Evolutionary conservation across 2,888 invertebrate species (phyloP).

Genomic region (Campopleginae sp.): DNA sequence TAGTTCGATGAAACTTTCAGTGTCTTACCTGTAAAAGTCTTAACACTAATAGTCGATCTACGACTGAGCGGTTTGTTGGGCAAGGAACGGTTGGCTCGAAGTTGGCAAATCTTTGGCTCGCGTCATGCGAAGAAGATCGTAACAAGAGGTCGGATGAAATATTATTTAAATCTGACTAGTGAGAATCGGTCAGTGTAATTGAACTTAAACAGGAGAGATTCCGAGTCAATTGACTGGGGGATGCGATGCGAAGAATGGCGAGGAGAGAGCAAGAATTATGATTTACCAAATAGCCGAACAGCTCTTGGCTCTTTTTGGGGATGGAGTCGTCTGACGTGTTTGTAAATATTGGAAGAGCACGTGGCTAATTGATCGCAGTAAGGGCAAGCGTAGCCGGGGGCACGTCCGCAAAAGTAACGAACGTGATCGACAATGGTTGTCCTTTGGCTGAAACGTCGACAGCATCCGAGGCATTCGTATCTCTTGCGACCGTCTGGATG

Average conservation of each 20-base stretch:
- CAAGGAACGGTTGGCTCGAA: neutral
- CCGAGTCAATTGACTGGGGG: neutral
- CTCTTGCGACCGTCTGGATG: slow-evolving; percentile 34
- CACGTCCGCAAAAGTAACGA: slow-evolving; percentile 76
- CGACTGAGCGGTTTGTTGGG: neutral
- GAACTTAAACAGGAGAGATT: neutral
- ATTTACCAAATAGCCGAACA: slow-evolving; percentile 46
- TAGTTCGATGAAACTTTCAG: neutral
- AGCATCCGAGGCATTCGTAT: slow-evolving; percentile 39
- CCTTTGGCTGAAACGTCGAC: slow-evolving; percentile 44
- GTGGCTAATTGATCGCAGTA: slow-evolving; percentile 55
- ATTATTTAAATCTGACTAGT: neutral
- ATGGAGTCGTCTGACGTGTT: slow-evolving; percentile 59
- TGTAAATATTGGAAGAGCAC: slow-evolving; percentile 60
- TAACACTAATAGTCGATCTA: neutral
- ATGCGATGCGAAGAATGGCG: neutral
- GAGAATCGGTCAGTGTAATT: neutral
- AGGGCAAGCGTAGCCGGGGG: slow-evolving; percentile 72
- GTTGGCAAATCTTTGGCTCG: neutral
- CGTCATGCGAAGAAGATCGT: neutral
- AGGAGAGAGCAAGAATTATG: neutral
- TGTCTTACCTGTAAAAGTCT: neutral
- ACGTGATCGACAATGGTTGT: slow-evolving; percentile 70
- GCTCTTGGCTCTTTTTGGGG: slow-evolving; percentile 57
- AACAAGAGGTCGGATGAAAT: neutral